These are phyloP conservation scores for Dynastes tityus DNA, from an alignment of 2,888 invertebrate species.

Conservation along the genomic window DNA sequence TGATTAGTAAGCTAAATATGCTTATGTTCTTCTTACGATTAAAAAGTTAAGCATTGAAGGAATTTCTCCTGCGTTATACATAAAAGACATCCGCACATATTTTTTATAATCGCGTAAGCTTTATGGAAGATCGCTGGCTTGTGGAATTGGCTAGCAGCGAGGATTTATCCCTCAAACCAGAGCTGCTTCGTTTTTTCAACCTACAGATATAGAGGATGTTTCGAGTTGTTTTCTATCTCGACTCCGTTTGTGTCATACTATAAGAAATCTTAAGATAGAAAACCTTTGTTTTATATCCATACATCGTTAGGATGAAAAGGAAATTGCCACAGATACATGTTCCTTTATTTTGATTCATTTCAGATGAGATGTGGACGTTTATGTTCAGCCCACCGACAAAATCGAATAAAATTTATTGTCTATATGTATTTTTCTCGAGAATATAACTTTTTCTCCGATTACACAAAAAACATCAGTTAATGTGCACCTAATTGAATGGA, in stretches of 20 bases:
- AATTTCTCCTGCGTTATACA: background rate
- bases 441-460: no score
- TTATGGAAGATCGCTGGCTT: slow-evolving; percentile 35
- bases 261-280: slow-evolving; percentile 37
- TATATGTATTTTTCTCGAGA: background rate
- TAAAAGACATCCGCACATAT: slow-evolving; percentile 20
- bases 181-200: slow-evolving; percentile 29
- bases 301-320: slow-evolving; percentile 21
- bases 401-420: slow-evolving; percentile 35
- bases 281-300: slow-evolving; percentile 46
- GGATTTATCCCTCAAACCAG: slow-evolving; percentile 35
- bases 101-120: slow-evolving; percentile 43
- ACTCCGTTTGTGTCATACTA: slow-evolving; percentile 26
- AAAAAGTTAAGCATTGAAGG: background rate
- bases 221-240: slow-evolving; percentile 41
- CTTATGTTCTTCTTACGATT: no score
- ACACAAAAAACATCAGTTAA: background rate
- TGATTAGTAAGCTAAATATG: no score
- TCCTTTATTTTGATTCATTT: slow-evolving; percentile 43
- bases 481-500: background rate
- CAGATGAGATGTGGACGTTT: slow-evolving; percentile 22
- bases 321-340: slow-evolving; percentile 42
- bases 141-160: slow-evolving; percentile 18
- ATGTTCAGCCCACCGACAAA: slow-evolving; percentile 15
- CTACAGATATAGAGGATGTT: background rate